Conservation (phyloP, 2,797 vertebrate genomes). For the Hemibagrus guttatus region DNA sequence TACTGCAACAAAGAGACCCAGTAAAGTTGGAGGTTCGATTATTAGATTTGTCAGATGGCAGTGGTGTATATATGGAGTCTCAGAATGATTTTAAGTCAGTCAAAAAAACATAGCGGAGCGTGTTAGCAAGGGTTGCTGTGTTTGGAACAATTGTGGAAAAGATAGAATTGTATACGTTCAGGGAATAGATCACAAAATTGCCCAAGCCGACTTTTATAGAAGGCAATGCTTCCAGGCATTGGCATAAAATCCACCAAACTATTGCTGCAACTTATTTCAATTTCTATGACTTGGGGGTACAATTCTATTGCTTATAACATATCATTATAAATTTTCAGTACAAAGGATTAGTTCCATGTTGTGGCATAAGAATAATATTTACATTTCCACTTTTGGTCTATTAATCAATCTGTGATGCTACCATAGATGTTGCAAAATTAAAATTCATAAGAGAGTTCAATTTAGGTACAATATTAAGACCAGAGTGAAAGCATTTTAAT, state of each 20-base stretch:
- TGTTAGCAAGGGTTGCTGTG: background rate
- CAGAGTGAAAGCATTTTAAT: slow-evolving; percentile 1
- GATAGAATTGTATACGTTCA: background rate
- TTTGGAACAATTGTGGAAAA: background rate
- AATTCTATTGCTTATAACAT: background rate
- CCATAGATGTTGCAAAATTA: background rate
- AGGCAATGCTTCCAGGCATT: background rate
- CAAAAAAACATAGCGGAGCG: background rate
- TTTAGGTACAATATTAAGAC: background rate
- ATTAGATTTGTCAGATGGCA: slow-evolving; percentile 33
- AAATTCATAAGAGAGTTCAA: background rate
- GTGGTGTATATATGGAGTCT: background rate
- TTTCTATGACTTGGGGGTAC: background rate
- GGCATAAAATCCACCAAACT: background rate
- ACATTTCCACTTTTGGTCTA: background rate
- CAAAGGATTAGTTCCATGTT: background rate
- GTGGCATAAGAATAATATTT: background rate
- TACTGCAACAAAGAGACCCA: background rate
- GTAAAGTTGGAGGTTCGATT: slow-evolving; percentile 41
- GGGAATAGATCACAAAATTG: background rate
- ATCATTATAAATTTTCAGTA: background rate
- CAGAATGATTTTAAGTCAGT: background rate
- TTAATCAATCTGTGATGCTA: background rate
- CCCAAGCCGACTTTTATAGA: background rate
- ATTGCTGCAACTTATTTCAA: background rate